Evolutionary conservation across 2,888 invertebrate genomes (phyloP), one percentile per base, ranked within the genome.

Genomic region (Drosophila fulvimacula): DNA sequence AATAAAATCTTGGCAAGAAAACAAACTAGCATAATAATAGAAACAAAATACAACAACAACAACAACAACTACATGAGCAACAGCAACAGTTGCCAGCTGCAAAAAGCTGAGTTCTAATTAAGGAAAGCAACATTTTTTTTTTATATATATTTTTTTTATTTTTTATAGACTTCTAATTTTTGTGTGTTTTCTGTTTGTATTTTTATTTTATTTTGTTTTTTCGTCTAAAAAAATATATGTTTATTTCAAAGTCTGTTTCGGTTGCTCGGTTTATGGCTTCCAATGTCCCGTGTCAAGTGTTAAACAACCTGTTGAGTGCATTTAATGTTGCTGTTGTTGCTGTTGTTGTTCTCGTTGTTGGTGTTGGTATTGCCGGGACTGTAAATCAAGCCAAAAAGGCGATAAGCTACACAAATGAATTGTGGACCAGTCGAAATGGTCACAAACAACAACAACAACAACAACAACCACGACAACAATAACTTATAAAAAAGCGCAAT

Each of bases 351-450:
- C 59, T 61, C 70, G 52, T 30, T 30, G 30, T 46, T 71, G 55
- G 21, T 65, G 57, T 46, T 58, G 62, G 63, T 71, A 44, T 49
- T 59, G 75, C 42, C 36, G 74, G 46, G 61, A 86, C 86, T 70
- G 88, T 83, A 83, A 83, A 88, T 83, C 82, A 83, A 83, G 73
- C 86, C 86, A 81, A 80, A 86, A 77, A 86, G 88, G 83, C 86
- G 82, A 83, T 88, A 83, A 83, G 82, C 82, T 69, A 83, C 86
- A 77, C 79, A 81, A 82, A 85, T 69, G 76, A 80, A 82, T 79
- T 79, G 81, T 78, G 81, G 79, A 70, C 72, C 79, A 79, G 60
- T 64, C 57, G 62, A 82, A 84, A 81, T 76, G 73, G 73, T 60
- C 72, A 64, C 65, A 81, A 56, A 55, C 60, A 74, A 52, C 60